Base-by-base conservation (phyloP, 1,140 invertebrate species). In the Apis laboriosa region DNA sequence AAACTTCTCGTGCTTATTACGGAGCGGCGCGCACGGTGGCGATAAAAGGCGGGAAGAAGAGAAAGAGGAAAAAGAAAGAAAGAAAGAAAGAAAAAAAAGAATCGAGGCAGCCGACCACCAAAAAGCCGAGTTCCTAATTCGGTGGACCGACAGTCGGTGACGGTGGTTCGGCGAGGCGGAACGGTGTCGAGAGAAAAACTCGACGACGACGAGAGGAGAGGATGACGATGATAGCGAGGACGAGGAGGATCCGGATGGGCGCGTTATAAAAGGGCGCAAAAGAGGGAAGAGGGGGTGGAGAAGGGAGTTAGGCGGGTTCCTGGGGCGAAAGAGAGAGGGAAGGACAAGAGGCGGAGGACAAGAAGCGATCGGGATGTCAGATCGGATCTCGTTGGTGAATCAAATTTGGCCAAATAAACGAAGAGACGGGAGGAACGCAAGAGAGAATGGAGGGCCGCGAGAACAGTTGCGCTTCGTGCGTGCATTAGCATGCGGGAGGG, bases 331-430 rank as follows among this genome's bases (percentile, higher is more conserved):
- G 63, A 64, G 58, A 70, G 77, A 82, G 80, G 74, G 67, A 84
- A 34, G 24, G 24, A 24, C 24, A 24, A 24, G 81, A 84, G 77
- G 28, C 61, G 74, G 77, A 73, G 84, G 75, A 77, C 86, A 92
- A 92, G 91, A 91, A 92, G 88, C 90, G 90, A 92, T 92, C 91
- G 92, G 88, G 86, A 91, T 82, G 90, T 92, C 91, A 90, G 91
- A 92, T 92, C 88, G 89, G 86, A 91, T 92, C 91, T 91, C 88
- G 88, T 89, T 92, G 90, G 87, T 91, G 91, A 92, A 92, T 92
- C 91, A 91, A 91, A 92, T 92, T 92, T 92, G 89, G 88, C 84
- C 86, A 91, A 91, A 91, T 91, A 90, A 92, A 92, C 85, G 88
- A 91, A 88, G 80, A 89, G 75, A 63, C 72, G 55, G 71, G 76